Percentiles rank a stretch among this genome's conserved stretches.
These are phyloP conservation scores for Xylota sylvarum DNA, from an alignment of 2,888 invertebrate species.

Conservation along the genomic window DNA sequence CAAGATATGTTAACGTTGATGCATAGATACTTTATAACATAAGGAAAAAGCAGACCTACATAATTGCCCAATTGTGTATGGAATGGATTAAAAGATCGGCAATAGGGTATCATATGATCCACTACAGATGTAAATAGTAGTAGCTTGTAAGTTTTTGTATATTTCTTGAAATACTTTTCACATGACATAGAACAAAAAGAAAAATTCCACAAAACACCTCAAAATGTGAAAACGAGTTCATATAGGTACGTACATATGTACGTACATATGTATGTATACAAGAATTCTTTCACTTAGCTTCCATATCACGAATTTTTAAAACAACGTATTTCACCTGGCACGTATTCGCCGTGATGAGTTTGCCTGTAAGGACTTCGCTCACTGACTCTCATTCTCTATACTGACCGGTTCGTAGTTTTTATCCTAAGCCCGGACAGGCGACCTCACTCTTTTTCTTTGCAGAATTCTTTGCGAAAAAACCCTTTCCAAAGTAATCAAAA, in stretches of 20 bases:
- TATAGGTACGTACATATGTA: neutral
- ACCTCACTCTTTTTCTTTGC: constrained; percentile 3
- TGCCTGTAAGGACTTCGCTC: constrained; percentile 64
- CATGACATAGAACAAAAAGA: neutral
- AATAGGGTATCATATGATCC: too few species aligned
- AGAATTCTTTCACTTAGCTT: constrained; percentile 28
- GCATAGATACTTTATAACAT: too few species aligned
- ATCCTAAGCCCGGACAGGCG: constrained; percentile 3
- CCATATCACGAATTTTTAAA: constrained; percentile 64
- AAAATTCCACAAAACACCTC: neutral
- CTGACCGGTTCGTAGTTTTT: constrained; percentile 18
- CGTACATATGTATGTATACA: too few species aligned
- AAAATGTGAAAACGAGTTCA: neutral
- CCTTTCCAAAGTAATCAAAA: constrained; percentile 19
- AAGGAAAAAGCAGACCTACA: too few species aligned
- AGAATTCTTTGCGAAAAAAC: constrained; percentile 19
- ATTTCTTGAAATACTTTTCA: neutral
- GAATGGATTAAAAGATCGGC: too few species aligned
- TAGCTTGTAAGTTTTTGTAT: neutral
- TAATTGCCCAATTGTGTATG: too few species aligned
- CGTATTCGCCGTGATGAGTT: constrained; percentile 68
- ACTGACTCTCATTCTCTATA: constrained; percentile 30
- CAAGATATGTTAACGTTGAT: too few species aligned
- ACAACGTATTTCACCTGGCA: constrained; percentile 68
- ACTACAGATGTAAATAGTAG: too few species aligned